phyloP scores from a whole-genome alignment of 2,888 invertebrate genomes.

The Amitus sp. region DNA sequence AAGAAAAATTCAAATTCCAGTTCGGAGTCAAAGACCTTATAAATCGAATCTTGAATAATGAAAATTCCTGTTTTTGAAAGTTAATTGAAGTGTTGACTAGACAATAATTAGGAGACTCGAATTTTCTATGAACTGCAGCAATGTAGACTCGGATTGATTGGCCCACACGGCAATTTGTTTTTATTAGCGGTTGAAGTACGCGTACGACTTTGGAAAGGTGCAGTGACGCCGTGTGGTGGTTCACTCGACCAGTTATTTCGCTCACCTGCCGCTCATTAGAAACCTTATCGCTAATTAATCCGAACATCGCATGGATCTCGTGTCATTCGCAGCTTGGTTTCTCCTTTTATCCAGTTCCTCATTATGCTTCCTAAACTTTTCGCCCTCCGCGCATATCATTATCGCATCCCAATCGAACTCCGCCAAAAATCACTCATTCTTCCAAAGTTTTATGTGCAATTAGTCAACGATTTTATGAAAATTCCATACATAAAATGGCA shows the following conservation, averaged over 20 bases:
- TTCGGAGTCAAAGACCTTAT: no score
- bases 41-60: no score
- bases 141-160: conserved; percentile 18
- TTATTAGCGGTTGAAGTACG: conserved; percentile 28
- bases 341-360: conserved; percentile 36
- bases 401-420: no score
- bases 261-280: conserved; percentile 66
- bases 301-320: conserved; percentile 62
- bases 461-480: no score
- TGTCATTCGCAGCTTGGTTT: conserved; percentile 56
- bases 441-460: no score
- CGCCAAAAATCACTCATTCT: no score
- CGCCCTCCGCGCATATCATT: conserved; percentile 49
- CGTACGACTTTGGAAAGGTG: conserved; percentile 35
- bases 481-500: no score
- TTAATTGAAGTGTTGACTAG: no score
- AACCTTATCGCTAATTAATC: conserved; percentile 66
- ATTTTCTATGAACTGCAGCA: no score
- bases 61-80: no score
- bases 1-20: no score
- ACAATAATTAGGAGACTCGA: no score
- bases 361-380: conserved; percentile 58
- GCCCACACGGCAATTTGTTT: conserved; percentile 30
- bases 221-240: conserved; percentile 32
- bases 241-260: conserved; percentile 48